A percentile compares a stretch with the other conserved stretches of the same genome.
Evolutionary conservation across 2,797 vertebrate genomes (phyloP).

Genomic region (Vireo griseus): DNA sequence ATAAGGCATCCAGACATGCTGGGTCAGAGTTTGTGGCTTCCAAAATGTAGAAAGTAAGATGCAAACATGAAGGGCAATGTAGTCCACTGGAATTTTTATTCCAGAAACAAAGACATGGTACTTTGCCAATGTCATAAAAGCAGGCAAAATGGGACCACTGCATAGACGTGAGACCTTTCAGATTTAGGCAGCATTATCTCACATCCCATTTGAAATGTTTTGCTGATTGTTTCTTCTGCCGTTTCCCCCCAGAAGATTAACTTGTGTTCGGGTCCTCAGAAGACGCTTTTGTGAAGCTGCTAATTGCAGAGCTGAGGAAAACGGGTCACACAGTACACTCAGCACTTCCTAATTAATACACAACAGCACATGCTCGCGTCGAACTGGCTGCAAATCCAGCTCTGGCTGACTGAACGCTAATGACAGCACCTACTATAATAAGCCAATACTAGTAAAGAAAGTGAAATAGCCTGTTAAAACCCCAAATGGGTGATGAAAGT

Average conservation of each 20-base stretch:
- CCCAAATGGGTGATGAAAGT: conserved; percentile 35
- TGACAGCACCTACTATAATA: conserved; percentile 6
- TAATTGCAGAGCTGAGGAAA: conserved; percentile 66
- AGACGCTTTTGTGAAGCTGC: conserved; percentile 61
- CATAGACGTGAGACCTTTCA: background rate
- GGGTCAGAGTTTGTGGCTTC: background rate
- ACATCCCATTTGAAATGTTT: conserved; percentile 57
- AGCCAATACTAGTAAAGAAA: conserved; percentile 23
- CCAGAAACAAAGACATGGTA: background rate
- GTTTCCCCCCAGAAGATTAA: conserved; percentile 60
- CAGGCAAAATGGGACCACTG: background rate
- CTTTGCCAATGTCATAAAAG: conserved; percentile 3
- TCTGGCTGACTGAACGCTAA: background rate
- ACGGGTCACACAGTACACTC: conserved; percentile 38
- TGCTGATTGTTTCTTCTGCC: conserved; percentile 62
- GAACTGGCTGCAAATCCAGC: conserved; percentile 23
- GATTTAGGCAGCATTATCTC: conserved; percentile 36
- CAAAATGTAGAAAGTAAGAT: background rate
- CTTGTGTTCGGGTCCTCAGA: conserved; percentile 47
- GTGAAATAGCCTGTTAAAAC: conserved; percentile 6
- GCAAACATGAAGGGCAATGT: background rate
- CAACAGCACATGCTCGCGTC: background rate
- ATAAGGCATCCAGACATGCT: background rate
- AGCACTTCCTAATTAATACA: conserved; percentile 66
- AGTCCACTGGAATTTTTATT: background rate